Base-by-base conservation (phyloP, 2,797 vertebrate species). In the Onychomys torridus region DNA sequence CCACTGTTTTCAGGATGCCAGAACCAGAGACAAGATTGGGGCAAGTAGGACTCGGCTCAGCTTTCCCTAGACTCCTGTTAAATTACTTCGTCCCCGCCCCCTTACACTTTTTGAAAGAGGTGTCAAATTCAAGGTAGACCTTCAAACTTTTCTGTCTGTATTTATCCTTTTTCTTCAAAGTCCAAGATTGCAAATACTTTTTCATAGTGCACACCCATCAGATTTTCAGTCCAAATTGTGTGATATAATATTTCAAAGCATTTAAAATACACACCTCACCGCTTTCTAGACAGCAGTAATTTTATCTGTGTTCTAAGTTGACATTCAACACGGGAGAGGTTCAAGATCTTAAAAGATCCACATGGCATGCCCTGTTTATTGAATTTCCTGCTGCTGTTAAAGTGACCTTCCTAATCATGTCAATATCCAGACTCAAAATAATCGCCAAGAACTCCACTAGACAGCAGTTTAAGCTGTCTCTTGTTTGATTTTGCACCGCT, bases 91-190 rank as follows among this genome's bases (percentile, higher is more conserved):
- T 46, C 8, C 77, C n/a, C 43, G 17, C 6, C 27, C 57, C 23
- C 40, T 93, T 93, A 12, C 37, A 69, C 21, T 52, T 88, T 92
- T 95, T 29, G 32, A 89, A 81, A 65, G 76, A 57, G 57, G 49
- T 83, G 25, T 71, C 67, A 93, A 57, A 37, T 84, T 75, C 85
- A 94, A 89, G 76, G 25, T 65, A 55, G 71, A 73, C 55, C 14
- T 61, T 73, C 77, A 92, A n/a, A 75, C 5, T 90, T 95, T 27
- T 91, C 71, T 93, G 81, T 89, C 90, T 88, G 40, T 23, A 10
- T 93, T 84, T 96, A 57, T 83, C 49, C 40, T 57, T 55, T 92
- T 93, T 90, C 83, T 75, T 79, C 55, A 55, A 78, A 96, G 90
- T 91, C 37, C 6, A 89, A 75, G 14, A 93, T 91, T 92, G 19